Evolutionary conservation across 2,888 invertebrate genomes (phyloP), one percentile per base, ranked within the genome.

Genomic region (Venusia cambrica): DNA sequence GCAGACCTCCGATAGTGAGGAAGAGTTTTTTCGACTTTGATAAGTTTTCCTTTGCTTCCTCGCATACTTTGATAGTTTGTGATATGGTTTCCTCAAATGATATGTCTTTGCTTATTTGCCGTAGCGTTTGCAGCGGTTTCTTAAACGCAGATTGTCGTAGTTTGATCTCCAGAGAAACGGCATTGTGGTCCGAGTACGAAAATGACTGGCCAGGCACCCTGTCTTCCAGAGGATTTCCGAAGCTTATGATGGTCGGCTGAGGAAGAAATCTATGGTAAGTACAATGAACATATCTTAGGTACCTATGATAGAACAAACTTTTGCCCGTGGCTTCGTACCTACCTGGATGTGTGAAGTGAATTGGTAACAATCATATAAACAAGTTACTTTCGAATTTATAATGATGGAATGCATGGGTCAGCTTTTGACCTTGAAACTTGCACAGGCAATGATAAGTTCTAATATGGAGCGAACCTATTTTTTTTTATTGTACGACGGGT

Each of bases 151-250:
- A 42, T 5, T 52, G 51, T 33, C 49, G 67, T 0, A 83, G 24
- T 13, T 51, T 53, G 4, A 90, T 34, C 49, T 81, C 89, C 3
- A 93, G 89, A 40, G 90, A 76, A 3, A 97, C 92, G 5, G 95
- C 97, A 76, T 97, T 97, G 70, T 97, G 97, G 72, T 97, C 97
- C 0, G 97, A 97, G 74, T 92, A 97, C 55, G 96, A 96, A 57
- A 92, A 94, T 30, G 84, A 65, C 46, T 89, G 78, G 9, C 89
- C 90, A 0, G 95, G 94, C 16, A 97, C 92, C 55, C 92, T 88
- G 30, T 91, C 88, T 47, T 93, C 91, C 45, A 96, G 87, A 0
- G 96, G 95, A 45, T 93, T 89, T 4, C 87, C 80, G 61, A 92
- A 94, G 45, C 89, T 88, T 2, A 68, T 21, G 2, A 87, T 63